Evolutionary conservation across 2,113 vertebrate genomes (phyloP), one percentile per base, ranked within the genome.

Genomic region (Girardinichthys multiradiatus): DNA sequence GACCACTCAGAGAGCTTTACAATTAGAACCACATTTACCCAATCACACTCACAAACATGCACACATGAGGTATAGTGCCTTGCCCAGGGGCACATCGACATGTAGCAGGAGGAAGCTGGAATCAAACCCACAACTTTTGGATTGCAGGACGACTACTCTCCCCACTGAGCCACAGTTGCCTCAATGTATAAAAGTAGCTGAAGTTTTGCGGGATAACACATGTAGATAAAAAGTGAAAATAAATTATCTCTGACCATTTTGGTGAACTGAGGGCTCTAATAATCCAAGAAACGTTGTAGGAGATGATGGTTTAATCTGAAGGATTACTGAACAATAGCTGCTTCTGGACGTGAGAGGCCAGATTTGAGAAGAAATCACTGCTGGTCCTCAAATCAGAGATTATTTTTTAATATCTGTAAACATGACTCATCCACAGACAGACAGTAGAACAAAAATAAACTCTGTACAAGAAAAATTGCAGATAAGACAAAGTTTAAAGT

Each of bases 291-390:
- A 79, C 67, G 69, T 78, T 51, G 10, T 37, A 76, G 68, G 78
- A 78, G 2, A 24, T 26, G 26, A 19, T 62, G 33, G 67, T 31
- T 76, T 84, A 82, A 82, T 84, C 76, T 65, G 0, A n/a, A 64
- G 78, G 88, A 85, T 90, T 85, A 82, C 29, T 21, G 65, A 81
- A 85, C 66, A 82, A 75, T 62, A 58, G 78, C 66, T 35, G 67
- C 62, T 67, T 68, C 33, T 69, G 57, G 57, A 37, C 58, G 57
- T 17, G 11, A 69, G 67, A 71, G 80, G 26, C 30, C 66, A 48
- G 60, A 73, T 15, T 74, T 66, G 71, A 81, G 37, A 59, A n/a
- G 42, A 70, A 75, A 58, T 74, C 64, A 57, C 17, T 1, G 11
- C 59, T 74, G 42, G 42, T 45, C 42, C 42, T 45, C 51, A 62